Percentiles rank a stretch among this genome's conserved stretches.
phyloP scores from a whole-genome alignment of 2,113 vertebrate species.

The Phaetusa simplex region DNA sequence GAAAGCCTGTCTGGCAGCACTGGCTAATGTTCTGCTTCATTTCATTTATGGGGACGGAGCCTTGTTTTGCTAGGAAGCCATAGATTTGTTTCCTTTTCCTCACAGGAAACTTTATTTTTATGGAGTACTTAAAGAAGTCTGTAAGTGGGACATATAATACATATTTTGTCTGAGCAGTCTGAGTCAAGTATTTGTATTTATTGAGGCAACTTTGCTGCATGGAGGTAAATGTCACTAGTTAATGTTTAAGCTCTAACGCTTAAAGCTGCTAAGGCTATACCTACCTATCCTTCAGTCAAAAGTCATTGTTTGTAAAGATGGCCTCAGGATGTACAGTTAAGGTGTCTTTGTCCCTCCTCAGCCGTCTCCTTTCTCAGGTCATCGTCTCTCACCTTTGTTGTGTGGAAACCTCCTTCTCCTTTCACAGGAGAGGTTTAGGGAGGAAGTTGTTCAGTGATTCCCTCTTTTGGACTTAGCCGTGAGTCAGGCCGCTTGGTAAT shows the following conservation, averaged over 20 bases:
- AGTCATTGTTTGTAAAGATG: background rate
- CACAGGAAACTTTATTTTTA: background rate
- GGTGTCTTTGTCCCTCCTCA: background rate
- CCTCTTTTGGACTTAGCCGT: rapidly evolving
- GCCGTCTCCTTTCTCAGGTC: background rate
- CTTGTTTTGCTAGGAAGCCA: background rate
- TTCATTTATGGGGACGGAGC: background rate
- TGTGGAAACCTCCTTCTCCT: background rate
- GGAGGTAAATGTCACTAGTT: background rate
- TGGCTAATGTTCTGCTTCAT: background rate
- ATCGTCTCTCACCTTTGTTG: background rate
- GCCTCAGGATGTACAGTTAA: background rate
- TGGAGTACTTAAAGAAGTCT: background rate
- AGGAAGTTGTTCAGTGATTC: background rate
- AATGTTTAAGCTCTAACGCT: background rate
- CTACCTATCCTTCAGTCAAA: background rate
- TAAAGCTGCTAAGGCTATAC: background rate
- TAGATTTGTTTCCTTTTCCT: background rate
- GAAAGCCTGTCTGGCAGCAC: background rate
- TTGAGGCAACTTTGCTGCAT: background rate
- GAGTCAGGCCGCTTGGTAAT: background rate
- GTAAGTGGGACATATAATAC: background rate
- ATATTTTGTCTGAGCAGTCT: background rate
- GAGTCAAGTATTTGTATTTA: background rate
- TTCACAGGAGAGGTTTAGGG: background rate